Base-by-base conservation (phyloP, 2,113 vertebrate species). In the Siphamia tubifer region DNA sequence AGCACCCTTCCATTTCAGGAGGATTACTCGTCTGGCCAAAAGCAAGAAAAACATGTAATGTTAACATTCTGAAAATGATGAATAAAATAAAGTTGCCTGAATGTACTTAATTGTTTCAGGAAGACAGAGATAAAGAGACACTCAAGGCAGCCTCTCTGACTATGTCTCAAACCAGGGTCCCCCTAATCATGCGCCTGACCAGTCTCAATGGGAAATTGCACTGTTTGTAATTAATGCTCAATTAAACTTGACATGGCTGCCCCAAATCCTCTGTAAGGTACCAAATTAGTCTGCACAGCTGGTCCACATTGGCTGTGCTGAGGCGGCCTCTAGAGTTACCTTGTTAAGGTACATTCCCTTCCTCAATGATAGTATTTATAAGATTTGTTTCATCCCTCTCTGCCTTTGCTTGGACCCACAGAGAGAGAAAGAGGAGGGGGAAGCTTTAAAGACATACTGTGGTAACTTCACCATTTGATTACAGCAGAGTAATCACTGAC, bases 161-260 rank as follows among this genome's bases (percentile, higher is more conserved):
- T 60, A 30, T 31, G 3, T 48, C 68, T 56, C 35, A 38, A 58
- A 74, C 32, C 39, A 24, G 54, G 30, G 52, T 23, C 55, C 16
- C 55, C 52, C 27, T 25, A 81, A 89, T 88, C 69, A 86, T 49
- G 5, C 60, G 45, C 36, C 60, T 48, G 55, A 53, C 25, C 53
- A 38, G 52, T 64, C 44, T 71, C 2, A 11, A 27, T 43, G 65
- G 82, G 84, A 86, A 86, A 90, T 88, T 88, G 85, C 74, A 28
- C 32, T 81, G 77, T 89, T 87, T 85, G 79, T 80, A 90, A 90
- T 91, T 91, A 90, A 90, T 81, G 87, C 77, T 80, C 82, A 88
- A 90, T 90, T 90, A 85, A 87, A 89, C 28, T 58, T 62, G 66
- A 84, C 75, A 77, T 81, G 71, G 74, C 81, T 40, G 42, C 74